Conservation (phyloP, 1,140 invertebrate species). For the Parasteatoda tepidariorum region DNA sequence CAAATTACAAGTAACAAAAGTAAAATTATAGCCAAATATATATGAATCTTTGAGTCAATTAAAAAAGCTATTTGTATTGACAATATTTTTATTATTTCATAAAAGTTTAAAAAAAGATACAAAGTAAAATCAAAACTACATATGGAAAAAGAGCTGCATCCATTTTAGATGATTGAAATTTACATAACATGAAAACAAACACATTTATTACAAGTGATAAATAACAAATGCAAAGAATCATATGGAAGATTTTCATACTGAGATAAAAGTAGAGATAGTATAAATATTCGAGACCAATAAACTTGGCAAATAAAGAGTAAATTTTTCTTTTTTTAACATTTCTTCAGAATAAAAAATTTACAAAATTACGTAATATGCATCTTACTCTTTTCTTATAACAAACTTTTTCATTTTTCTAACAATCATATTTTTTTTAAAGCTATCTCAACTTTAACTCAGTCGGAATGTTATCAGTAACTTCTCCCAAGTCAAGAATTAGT, state of each 20-base stretch:
- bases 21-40: too few species aligned
- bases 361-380: not conserved
- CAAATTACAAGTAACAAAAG: too few species aligned
- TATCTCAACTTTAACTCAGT: not conserved
- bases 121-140: conserved; percentile 55
- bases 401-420: too few species aligned
- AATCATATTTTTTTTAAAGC: too few species aligned
- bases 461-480: not conserved
- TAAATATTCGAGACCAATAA: not conserved
- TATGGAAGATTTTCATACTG: not conserved
- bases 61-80: too few species aligned
- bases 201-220: not conserved
- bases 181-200: conserved; percentile 20
- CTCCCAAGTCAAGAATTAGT: too few species aligned
- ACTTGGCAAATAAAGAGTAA: not conserved
- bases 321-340: not conserved
- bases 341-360: not conserved
- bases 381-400: not conserved
- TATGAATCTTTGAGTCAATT: too few species aligned
- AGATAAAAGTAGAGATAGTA: not conserved
- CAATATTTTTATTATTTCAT: conserved; percentile 33
- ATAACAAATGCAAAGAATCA: not conserved
- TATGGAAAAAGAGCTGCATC: conserved; percentile 51
- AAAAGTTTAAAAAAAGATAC: conserved; percentile 44
- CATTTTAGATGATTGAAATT: conserved; percentile 18